A percentile compares a stretch with the other conserved stretches of the same genome.
These are phyloP conservation scores for Crocuta crocuta DNA, from an alignment of 2,113 vertebrate genomes.

Conservation along the genomic window DNA sequence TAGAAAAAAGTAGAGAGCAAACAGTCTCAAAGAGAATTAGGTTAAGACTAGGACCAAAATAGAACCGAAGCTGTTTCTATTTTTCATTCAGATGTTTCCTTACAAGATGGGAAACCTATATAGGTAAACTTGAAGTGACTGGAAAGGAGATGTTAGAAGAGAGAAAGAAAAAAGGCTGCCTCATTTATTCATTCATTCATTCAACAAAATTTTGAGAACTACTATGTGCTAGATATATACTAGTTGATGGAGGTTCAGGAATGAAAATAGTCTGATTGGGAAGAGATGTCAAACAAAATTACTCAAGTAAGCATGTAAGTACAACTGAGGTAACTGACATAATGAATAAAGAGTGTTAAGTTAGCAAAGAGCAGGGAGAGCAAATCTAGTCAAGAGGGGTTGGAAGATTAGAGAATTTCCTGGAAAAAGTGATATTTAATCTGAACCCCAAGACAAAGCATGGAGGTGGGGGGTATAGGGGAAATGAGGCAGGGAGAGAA, in stretches of 20 bases:
- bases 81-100: conserved; percentile 1
- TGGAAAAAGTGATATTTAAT: neutral
- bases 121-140: neutral
- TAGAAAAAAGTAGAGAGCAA: neutral
- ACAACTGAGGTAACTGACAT: neutral
- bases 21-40: neutral
- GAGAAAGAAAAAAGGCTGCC: neutral
- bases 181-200: neutral
- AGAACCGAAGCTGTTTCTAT: neutral
- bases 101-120: neutral
- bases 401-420: neutral
- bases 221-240: neutral
- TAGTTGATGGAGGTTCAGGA: neutral
- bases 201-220: neutral
- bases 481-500: neutral
- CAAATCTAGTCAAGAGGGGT: neutral
- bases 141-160: conserved; percentile 11
- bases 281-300: neutral
- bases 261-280: neutral
- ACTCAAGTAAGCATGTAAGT: neutral
- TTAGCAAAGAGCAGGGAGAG: neutral
- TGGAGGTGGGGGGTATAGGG: neutral
- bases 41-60: neutral
- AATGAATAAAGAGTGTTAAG: neutral
- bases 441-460: neutral